These are phyloP conservation scores for Ceraclea dissimilis DNA, from an alignment of 2,888 invertebrate species.

Conservation along the genomic window DNA sequence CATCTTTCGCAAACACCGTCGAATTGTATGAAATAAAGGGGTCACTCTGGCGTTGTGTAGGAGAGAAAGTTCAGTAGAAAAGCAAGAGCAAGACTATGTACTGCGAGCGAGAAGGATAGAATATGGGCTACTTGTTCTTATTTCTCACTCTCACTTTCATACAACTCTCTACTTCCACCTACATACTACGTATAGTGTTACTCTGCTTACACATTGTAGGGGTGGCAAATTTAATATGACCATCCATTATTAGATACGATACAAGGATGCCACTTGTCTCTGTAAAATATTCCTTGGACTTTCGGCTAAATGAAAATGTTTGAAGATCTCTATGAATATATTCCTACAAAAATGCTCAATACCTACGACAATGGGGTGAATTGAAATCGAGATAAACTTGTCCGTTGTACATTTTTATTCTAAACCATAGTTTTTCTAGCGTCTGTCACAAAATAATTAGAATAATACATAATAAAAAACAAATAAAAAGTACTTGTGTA, in stretches of 20 bases:
- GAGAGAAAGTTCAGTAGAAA: conserved; percentile 13
- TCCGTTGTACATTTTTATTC: too few relatives aligned
- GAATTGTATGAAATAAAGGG: conserved; percentile 14
- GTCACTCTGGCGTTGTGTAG: conserved; percentile 19
- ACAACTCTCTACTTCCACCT: too few relatives aligned
- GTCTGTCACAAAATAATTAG: too few relatives aligned
- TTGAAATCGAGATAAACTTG: too few relatives aligned
- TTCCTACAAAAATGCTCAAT: too few relatives aligned
- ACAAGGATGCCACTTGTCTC: neutral
- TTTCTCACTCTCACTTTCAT: conserved; percentile 15
- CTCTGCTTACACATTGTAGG: neutral
- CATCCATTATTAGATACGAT: neutral
- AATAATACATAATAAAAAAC: too few relatives aligned
- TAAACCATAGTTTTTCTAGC: too few relatives aligned
- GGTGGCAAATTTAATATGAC: conserved; percentile 2
- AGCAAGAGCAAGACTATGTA: conserved; percentile 20
- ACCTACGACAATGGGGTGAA: too few relatives aligned
- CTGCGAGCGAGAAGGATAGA: conserved; percentile 20
- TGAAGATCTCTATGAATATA: too few relatives aligned
- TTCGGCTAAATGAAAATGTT: too few relatives aligned
- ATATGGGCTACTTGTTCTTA: conserved; percentile 16
- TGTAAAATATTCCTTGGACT: neutral
- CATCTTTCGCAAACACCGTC: neutral
- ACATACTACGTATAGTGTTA: neutral
- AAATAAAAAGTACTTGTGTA: too few relatives aligned